Percentiles rank a stretch among this genome's conserved stretches.
Evolutionary conservation across 1,140 invertebrate genomes (phyloP).

Genomic region (Hycleus cichorii): DNA sequence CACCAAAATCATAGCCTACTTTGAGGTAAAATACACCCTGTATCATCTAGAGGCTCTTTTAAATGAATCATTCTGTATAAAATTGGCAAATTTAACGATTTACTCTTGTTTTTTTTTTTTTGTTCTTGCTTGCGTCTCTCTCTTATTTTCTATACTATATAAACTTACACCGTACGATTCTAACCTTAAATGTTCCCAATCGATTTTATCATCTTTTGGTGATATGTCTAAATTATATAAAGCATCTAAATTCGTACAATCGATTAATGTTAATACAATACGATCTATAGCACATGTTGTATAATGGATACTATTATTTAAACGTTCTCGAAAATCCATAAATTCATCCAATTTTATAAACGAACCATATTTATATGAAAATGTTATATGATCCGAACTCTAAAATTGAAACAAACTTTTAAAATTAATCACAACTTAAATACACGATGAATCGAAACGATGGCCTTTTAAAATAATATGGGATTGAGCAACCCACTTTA

Average conservation of each 20-base stretch:
- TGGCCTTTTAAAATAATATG: too few species aligned
- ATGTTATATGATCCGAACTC: slow-evolving; percentile 85
- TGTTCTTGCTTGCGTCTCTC: too few species aligned
- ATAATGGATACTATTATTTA: slow-evolving; percentile 79
- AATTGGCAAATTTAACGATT: too few species aligned
- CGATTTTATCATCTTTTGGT: slow-evolving; percentile 42
- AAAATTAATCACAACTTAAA: too few species aligned
- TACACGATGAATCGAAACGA: too few species aligned
- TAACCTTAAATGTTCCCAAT: slow-evolving; percentile 44
- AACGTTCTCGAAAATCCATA: slow-evolving; percentile 70
- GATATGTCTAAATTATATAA: slow-evolving; percentile 42
- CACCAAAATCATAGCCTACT: too few species aligned
- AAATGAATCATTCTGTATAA: too few species aligned
- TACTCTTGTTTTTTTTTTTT: too few species aligned
- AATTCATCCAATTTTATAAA: slow-evolving; percentile 90
- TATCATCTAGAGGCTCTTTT: too few species aligned
- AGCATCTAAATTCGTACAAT: slow-evolving; percentile 37
- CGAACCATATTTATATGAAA: slow-evolving; percentile 89
- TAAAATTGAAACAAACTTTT: slow-evolving; percentile 38
- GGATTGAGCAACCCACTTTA: too few species aligned
- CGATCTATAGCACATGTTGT: slow-evolving; percentile 68
- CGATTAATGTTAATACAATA: slow-evolving; percentile 67
- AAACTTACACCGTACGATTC: not conserved
- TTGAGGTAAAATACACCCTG: too few species aligned
- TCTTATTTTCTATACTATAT: too few species aligned